phyloP scores from a whole-genome alignment of 2,888 invertebrate genomes.

The Cosmia trapezina region DNA sequence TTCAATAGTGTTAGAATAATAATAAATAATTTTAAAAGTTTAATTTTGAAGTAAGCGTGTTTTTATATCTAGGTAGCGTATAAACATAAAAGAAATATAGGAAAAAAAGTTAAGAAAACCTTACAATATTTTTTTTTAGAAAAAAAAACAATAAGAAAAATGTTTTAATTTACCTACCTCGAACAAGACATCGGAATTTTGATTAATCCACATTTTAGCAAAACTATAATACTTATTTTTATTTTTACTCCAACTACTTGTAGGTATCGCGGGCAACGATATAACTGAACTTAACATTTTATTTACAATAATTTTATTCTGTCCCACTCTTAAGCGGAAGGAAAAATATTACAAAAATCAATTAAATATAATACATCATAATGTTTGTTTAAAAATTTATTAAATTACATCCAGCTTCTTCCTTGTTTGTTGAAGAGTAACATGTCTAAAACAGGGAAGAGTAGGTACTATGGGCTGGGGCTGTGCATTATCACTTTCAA shows the following conservation, averaged over 20 bases:
- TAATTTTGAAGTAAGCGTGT: background rate
- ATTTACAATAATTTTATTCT: slow-evolving; percentile 63
- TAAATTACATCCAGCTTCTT: slow-evolving; percentile 66
- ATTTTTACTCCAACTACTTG: slow-evolving; percentile 38
- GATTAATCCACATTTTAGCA: slow-evolving; percentile 70
- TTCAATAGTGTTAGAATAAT: background rate
- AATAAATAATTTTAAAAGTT: background rate
- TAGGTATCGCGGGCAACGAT: slow-evolving; percentile 50
- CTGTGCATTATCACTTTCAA: no score
- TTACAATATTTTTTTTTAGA: background rate
- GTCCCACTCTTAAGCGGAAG: slow-evolving; percentile 58
- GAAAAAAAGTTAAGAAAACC: background rate
- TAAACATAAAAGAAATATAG: background rate
- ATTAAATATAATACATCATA: slow-evolving; percentile 56
- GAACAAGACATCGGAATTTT: slow-evolving; percentile 68
- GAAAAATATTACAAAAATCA: slow-evolving; percentile 74
- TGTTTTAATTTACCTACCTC: slow-evolving; percentile 68
- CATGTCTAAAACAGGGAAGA: slow-evolving; percentile 68
- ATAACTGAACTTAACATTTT: slow-evolving; percentile 59
- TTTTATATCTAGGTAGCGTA: no score
- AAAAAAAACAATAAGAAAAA: background rate
- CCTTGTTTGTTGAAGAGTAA: slow-evolving; percentile 68
- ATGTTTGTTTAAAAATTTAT: slow-evolving; percentile 68
- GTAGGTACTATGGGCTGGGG: slow-evolving; percentile 18
- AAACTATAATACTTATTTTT: slow-evolving; percentile 36